phyloP scores from a whole-genome alignment of 35 echinoderm and acorn worm genomes.

The Holothuria glaberrima region DNA sequence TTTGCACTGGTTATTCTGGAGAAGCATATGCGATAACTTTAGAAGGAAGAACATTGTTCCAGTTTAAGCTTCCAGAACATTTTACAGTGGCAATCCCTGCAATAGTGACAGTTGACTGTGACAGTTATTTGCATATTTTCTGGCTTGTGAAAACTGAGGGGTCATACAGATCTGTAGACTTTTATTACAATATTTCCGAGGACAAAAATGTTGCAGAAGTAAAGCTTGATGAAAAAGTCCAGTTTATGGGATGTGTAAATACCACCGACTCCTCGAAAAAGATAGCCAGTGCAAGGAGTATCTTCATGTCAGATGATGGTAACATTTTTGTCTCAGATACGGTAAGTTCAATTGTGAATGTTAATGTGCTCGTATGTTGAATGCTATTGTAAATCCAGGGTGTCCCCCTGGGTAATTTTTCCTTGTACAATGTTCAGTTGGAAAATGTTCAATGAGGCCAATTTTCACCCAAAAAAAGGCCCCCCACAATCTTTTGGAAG shows the following conservation, averaged over 20 bases:
- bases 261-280: not conserved
- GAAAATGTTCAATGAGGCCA: no score
- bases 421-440: no score
- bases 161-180: conserved; percentile 24
- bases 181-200: conserved; percentile 2
- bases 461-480: no score
- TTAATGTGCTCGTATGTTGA: no score
- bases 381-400: no score
- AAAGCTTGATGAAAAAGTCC: conserved; percentile 15
- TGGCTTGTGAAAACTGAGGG: conserved; percentile 39
- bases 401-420: no score
- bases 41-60: not conserved
- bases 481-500: no score
- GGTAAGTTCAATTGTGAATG: not conserved
- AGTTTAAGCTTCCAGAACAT: not conserved
- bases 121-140: conserved; percentile 17
- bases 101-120: not conserved
- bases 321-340: conserved; percentile 6
- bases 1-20: not conserved
- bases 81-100: not conserved
- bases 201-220: conserved; percentile 37
- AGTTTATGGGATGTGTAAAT: conserved; percentile 1
- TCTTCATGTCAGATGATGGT: conserved; percentile 36
- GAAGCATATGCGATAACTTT: not conserved
- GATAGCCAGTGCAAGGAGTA: not conserved